A percentile compares a stretch with the other conserved stretches of the same genome.
Evolutionary conservation across 2,113 vertebrate species (phyloP).

Genomic region (Marcusenius ussheri): DNA sequence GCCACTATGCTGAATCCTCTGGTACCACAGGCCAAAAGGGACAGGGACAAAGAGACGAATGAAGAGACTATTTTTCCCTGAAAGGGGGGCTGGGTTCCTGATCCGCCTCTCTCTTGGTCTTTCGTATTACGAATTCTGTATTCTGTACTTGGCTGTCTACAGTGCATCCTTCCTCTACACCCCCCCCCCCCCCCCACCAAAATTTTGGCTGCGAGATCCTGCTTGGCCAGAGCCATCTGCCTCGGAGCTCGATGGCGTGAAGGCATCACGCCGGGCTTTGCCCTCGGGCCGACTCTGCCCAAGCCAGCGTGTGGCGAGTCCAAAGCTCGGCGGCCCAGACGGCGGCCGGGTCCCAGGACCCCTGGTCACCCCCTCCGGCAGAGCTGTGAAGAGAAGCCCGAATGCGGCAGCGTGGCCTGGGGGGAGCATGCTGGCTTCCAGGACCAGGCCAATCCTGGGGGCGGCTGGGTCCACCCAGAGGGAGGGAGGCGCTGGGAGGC

Average conservation of each 20-base stretch:
- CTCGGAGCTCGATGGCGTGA: background rate
- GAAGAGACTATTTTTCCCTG: background rate
- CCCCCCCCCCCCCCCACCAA: background rate
- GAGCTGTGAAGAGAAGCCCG: conserved; percentile 58
- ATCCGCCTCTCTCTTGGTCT: background rate
- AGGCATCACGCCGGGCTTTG: background rate
- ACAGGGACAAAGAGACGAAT: background rate
- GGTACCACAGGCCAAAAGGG: background rate
- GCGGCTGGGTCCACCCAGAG: conserved; percentile 20
- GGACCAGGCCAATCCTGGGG: conserved; percentile 51
- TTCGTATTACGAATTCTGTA: background rate
- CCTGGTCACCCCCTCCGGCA: conserved; percentile 49
- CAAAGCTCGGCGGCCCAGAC: conserved; percentile 43
- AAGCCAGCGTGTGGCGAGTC: conserved; percentile 25
- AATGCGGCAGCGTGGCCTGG: conserved; percentile 36
- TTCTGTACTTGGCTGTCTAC: background rate
- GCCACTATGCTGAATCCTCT: background rate
- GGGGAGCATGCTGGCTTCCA: conserved; percentile 25
- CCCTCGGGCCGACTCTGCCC: background rate
- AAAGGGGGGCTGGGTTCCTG: background rate
- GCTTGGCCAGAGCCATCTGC: background rate
- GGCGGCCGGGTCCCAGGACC: conserved; percentile 44
- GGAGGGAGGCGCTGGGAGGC: conserved; percentile 9
- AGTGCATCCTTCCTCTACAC: background rate
- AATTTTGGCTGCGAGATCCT: background rate